These are phyloP conservation scores for Pseudoatta argentina DNA, from an alignment of 1,140 invertebrate species.

Conservation along the genomic window DNA sequence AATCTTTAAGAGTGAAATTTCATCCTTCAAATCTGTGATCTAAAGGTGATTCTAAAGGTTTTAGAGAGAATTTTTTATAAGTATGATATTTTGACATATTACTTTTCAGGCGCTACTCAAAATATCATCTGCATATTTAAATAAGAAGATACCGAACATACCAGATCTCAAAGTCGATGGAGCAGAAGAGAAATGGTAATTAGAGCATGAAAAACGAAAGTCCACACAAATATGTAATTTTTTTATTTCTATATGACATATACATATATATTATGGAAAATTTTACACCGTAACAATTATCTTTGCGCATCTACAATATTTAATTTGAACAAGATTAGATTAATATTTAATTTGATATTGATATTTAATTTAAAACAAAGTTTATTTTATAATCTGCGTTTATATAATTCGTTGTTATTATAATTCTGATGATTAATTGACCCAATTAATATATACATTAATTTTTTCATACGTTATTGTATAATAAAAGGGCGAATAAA, in stretches of 20 bases:
- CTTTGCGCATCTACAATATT: not conserved
- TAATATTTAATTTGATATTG: no score
- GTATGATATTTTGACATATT: slow-evolving; percentile 6
- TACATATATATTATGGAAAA: not conserved
- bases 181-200: slow-evolving; percentile 95
- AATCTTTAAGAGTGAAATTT: no score
- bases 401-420: not conserved
- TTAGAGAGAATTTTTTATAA: not conserved
- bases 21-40: no score
- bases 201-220: not conserved
- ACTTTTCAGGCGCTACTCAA: slow-evolving; percentile 92
- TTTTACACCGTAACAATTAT: not conserved
- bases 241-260: not conserved
- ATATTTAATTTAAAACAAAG: no score
- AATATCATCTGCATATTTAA: slow-evolving; percentile 95
- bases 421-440: not conserved
- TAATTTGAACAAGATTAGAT: not conserved
- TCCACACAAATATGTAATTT: not conserved
- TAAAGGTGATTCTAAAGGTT: no score
- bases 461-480: not conserved
- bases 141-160: slow-evolving; percentile 96
- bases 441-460: not conserved
- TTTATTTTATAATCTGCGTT: not conserved
- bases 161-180: slow-evolving; percentile 95
- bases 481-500: not conserved